These are phyloP conservation scores for Caenorhabditis afra DNA, from an alignment of 2,888 invertebrate genomes.

Conservation along the genomic window DNA sequence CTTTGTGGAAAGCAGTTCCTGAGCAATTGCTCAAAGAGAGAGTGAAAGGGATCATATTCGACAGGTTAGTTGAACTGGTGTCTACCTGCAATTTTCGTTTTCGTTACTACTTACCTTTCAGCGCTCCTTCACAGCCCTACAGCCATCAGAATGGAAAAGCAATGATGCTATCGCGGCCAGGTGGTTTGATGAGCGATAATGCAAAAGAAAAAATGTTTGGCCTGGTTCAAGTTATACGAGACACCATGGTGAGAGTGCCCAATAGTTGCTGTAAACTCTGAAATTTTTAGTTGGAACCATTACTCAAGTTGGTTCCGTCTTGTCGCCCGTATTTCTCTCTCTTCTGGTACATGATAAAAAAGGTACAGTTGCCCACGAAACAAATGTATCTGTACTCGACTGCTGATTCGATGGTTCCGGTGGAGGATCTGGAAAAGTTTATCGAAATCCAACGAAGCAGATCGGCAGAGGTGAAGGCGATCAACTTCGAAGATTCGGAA, in stretches of 20 bases:
- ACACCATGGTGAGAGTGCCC: too few relatives aligned
- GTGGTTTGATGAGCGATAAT: constrained; percentile 18
- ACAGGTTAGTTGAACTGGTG: too few relatives aligned
- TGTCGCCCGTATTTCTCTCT: constrained; percentile 1
- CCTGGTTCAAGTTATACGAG: too few relatives aligned
- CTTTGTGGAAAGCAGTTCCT: constrained; percentile 54
- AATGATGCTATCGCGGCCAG: constrained; percentile 60
- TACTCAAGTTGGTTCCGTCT: not conserved
- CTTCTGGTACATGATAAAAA: constrained; percentile 19
- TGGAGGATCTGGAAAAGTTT: constrained; percentile 50
- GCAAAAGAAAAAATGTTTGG: not conserved
- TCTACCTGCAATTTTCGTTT: too few relatives aligned
- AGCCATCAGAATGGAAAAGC: constrained; percentile 55
- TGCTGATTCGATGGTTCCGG: constrained; percentile 55
- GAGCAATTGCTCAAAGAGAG: constrained; percentile 47
- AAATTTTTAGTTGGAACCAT: too few relatives aligned
- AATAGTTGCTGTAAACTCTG: too few relatives aligned
- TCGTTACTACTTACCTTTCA: constrained; percentile 8
- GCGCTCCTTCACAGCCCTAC: constrained; percentile 56
- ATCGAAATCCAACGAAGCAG: constrained; percentile 38
- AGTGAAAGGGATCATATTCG: constrained; percentile 62
- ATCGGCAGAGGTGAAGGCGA: constrained; percentile 42
- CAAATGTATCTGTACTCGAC: constrained; percentile 62
- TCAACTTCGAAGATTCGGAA: constrained; percentile 55
- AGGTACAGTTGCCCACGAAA: constrained; percentile 30